A percentile compares a stretch with the other conserved stretches of the same genome.
Evolutionary conservation across 2,797 vertebrate genomes (phyloP).

Genomic region (Dicrostonyx torquatus): DNA sequence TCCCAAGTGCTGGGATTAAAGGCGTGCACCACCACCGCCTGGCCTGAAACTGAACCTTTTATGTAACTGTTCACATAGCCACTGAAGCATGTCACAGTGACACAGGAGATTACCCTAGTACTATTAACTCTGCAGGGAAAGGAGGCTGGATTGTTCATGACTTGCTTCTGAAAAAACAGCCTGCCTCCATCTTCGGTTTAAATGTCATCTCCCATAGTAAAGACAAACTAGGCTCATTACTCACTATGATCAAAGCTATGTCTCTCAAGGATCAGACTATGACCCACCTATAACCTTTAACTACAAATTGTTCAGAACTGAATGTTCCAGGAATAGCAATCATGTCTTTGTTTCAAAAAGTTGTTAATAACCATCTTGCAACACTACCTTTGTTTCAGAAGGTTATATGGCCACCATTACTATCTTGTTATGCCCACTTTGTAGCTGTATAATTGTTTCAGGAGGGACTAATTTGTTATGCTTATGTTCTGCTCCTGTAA

Average conservation of each 20-base stretch:
- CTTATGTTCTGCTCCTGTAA: background rate
- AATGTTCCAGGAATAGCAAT: background rate
- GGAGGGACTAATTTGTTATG: background rate
- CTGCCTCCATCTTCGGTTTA: background rate
- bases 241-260: background rate
- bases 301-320: background rate
- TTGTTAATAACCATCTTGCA: background rate
- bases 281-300: background rate
- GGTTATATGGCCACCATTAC: background rate
- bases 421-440: background rate
- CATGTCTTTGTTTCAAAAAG: background rate
- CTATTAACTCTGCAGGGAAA: background rate
- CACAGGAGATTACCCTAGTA: background rate
- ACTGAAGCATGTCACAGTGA: background rate
- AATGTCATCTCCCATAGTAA: background rate
- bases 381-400: background rate
- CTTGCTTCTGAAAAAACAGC: background rate
- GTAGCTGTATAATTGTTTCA: background rate
- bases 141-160: background rate
- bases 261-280: background rate
- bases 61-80: background rate
- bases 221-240: background rate
- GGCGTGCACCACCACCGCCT: no score
- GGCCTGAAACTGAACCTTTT: conserved; percentile 7
- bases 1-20: no score